Conservation (phyloP, 2,888 invertebrate species). For the Terebella lapidaria region DNA sequence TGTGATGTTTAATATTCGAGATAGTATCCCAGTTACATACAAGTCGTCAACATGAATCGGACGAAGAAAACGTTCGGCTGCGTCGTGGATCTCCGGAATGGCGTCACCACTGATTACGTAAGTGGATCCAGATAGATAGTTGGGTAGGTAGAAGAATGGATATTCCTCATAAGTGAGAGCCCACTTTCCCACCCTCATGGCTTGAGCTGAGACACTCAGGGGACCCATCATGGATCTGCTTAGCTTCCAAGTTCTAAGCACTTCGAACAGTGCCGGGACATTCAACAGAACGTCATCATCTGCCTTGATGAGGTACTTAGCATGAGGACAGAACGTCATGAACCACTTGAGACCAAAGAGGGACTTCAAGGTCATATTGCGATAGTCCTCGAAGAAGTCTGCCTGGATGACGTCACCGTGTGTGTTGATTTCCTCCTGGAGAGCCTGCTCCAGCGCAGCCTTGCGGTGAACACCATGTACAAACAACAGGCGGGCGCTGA, state of each 20-base stretch:
- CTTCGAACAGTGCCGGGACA: conserved; percentile 17
- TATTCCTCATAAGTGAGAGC: conserved; percentile 13
- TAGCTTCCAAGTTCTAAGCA: conserved; percentile 9
- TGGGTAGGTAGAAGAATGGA: conserved; percentile 21
- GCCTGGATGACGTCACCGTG: conserved; percentile 23
- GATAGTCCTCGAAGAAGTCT: conserved; percentile 24
- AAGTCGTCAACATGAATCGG: conserved; percentile 28
- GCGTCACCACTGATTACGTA: conserved; percentile 26
- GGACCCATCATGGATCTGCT: conserved; percentile 23
- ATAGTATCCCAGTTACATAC: conserved; percentile 28
- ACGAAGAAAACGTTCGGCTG: conserved; percentile 24
- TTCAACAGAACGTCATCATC: conserved; percentile 29
- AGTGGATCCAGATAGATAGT: conserved; percentile 24
- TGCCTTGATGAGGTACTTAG: conserved; percentile 24
- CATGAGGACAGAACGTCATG: conserved; percentile 14
- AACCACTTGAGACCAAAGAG: conserved; percentile 25
- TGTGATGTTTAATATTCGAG: conserved; percentile 20
- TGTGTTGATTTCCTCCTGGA: conserved; percentile 11
- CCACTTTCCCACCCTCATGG: conserved; percentile 21
- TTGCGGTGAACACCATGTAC: conserved; percentile 20
- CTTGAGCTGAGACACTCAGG: conserved; percentile 15
- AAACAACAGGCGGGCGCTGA: conserved; percentile 17
- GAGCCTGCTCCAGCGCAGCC: conserved; percentile 6
- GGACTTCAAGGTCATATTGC: conserved; percentile 28
- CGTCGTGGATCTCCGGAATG: conserved; percentile 11